Evolutionary conservation across 37 sponge, comb jelly and placozoan genomes (phyloP).

Genomic region (Sycon ciliatum): DNA sequence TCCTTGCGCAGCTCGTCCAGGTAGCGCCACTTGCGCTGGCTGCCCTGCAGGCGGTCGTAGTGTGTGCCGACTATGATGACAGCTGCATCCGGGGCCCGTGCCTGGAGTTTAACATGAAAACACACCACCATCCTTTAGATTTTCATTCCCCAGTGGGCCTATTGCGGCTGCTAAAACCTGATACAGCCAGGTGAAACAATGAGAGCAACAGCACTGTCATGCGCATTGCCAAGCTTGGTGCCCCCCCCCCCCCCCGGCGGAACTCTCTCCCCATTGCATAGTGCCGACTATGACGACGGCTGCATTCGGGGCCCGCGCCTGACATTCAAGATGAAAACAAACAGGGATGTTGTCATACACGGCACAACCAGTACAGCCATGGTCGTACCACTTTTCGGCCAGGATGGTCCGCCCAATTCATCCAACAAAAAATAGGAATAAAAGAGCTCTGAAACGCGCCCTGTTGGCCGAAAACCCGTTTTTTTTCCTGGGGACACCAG

Average conservation of each 20-base stretch:
- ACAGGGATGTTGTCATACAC: no score
- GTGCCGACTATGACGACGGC: slow-evolving; percentile 78
- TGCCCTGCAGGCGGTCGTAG: slow-evolving; percentile 47
- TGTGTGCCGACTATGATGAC: slow-evolving; percentile 84
- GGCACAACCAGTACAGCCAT: no score
- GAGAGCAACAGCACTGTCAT: not conserved
- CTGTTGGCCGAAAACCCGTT: no score
- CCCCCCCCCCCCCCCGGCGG: not conserved
- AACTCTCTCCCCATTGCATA: not conserved
- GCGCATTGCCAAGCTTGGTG: not conserved
- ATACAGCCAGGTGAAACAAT: not conserved
- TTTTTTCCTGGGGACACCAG: no score
- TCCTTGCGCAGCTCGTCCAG: slow-evolving; percentile 32
- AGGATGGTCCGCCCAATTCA: no score
- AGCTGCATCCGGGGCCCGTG: slow-evolving; percentile 78
- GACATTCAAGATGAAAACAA: no score
- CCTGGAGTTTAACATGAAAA: slow-evolving; percentile 21
- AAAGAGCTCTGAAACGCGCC: no score
- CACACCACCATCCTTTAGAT: not conserved
- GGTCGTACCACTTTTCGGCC: no score
- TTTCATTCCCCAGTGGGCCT: not conserved
- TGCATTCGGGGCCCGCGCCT: slow-evolving; percentile 75
- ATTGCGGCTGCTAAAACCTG: not conserved
- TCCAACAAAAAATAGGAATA: no score
- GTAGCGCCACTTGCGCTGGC: slow-evolving; percentile 42